Evolutionary conservation across 1,140 invertebrate genomes (phyloP).

Genomic region (Metopolophium dirhodum): DNA sequence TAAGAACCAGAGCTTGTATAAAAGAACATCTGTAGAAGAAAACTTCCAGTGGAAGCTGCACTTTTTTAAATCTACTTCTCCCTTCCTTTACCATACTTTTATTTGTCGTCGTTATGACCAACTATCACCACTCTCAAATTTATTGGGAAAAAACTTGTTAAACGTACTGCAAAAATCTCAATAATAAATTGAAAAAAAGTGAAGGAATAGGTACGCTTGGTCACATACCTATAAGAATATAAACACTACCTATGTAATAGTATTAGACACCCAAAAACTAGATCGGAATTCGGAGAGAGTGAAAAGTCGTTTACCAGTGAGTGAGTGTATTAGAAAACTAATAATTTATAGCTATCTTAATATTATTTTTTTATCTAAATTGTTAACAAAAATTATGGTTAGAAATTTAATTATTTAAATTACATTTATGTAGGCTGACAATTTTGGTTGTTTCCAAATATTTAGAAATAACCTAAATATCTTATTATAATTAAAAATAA

Average conservation of each 20-base stretch:
- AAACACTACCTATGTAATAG: too few relatives aligned
- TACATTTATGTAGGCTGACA: too few relatives aligned
- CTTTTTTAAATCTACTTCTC: not conserved
- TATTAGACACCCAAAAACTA: not conserved
- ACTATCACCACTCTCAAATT: too few relatives aligned
- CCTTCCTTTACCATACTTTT: not conserved
- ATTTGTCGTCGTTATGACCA: too few relatives aligned
- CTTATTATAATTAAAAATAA: too few relatives aligned
- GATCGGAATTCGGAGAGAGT: too few relatives aligned
- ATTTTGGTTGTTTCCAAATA: too few relatives aligned
- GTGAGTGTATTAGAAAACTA: not conserved
- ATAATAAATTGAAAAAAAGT: too few relatives aligned
- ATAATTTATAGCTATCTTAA: not conserved
- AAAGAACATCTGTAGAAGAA: not conserved
- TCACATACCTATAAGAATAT: too few relatives aligned
- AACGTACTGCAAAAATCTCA: not conserved
- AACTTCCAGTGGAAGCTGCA: not conserved
- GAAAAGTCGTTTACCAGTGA: not conserved
- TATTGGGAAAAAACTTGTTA: not conserved
- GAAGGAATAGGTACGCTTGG: not conserved
- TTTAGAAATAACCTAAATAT: too few relatives aligned
- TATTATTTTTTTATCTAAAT: too few relatives aligned
- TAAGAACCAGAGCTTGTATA: not conserved
- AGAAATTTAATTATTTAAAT: not conserved
- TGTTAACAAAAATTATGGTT: not conserved